Evolutionary conservation across 2,888 invertebrate genomes (phyloP).

Genomic region (Nysson spinosus): DNA sequence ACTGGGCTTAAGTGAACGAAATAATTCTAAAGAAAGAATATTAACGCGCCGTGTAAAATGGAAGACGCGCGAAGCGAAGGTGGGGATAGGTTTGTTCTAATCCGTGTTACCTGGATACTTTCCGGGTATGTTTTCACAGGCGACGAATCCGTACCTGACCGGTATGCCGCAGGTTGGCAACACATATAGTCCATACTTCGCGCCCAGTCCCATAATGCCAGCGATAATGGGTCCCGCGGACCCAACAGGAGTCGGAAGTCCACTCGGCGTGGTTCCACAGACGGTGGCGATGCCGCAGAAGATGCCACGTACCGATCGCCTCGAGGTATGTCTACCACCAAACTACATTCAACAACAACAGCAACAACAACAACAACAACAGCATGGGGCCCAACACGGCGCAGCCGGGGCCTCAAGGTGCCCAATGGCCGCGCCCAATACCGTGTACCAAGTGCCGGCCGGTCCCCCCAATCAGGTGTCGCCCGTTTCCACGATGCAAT

Average conservation of each 20-base stretch:
- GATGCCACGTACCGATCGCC: conserved; percentile 95
- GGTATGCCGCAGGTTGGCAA: conserved; percentile 93
- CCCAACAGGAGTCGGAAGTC: conserved; percentile 87
- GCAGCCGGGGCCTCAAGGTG: conserved; percentile 73
- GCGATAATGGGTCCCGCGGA: conserved; percentile 91
- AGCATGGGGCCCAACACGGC: conserved; percentile 66
- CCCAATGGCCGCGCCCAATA: conserved; percentile 67
- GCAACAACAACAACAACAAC: conserved; percentile 61
- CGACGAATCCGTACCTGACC: conserved; percentile 94
- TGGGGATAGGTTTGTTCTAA: conserved; percentile 55
- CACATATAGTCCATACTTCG: conserved; percentile 94
- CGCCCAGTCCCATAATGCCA: conserved; percentile 92
- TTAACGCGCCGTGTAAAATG: conserved; percentile 18
- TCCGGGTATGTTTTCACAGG: conserved; percentile 80
- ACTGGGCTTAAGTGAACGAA: too few species aligned
- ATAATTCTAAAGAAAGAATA: too few species aligned
- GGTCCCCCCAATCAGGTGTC: conserved; percentile 76
- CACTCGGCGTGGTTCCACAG: conserved; percentile 90
- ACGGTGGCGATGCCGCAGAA: conserved; percentile 94
- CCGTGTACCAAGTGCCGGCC: conserved; percentile 73
- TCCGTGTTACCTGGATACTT: conserved; percentile 65
- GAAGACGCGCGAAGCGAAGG: conserved; percentile 41
- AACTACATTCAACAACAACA: conserved; percentile 74
- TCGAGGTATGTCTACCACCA: conserved; percentile 89
- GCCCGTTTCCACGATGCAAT: conserved; percentile 77